Percentiles rank a stretch among this genome's conserved stretches.
These are phyloP conservation scores for Mesocricetus auratus DNA, from an alignment of 2,113 vertebrate genomes.

Conservation along the genomic window DNA sequence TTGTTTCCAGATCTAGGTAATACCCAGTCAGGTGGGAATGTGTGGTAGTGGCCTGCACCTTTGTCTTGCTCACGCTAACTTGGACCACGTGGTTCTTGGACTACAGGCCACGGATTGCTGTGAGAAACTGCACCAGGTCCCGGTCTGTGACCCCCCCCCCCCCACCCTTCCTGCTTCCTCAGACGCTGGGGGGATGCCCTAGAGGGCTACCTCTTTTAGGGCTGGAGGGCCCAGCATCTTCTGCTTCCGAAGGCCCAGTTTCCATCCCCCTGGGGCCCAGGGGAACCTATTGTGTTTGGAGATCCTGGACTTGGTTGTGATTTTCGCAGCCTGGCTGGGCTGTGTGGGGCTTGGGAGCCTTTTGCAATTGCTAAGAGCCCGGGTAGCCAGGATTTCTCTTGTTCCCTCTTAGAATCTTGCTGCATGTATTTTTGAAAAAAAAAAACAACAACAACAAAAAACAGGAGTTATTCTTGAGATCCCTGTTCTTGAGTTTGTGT, in stretches of 20 bases:
- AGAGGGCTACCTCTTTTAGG: not conserved
- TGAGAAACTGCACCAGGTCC: not conserved
- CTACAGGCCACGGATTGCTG: not conserved
- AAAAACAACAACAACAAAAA: not conserved
- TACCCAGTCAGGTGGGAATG: slow-evolving; percentile 40
- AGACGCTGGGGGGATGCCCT: not conserved
- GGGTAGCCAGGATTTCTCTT: not conserved
- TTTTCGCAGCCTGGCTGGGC: not conserved
- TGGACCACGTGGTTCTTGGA: slow-evolving; percentile 66
- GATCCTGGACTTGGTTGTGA: not conserved
- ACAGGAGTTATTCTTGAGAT: not conserved
- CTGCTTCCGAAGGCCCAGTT: slow-evolving; percentile 12
- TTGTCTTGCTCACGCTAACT: slow-evolving; percentile 66
- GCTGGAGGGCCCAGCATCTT: not conserved
- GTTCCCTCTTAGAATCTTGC: not conserved
- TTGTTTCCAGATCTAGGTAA: not conserved
- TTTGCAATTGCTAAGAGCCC: not conserved
- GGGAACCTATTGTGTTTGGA: slow-evolving; percentile 40
- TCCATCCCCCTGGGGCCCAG: not conserved
- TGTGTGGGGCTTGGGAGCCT: not conserved
- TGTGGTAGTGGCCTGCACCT: slow-evolving; percentile 40
- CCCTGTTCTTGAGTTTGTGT: not conserved
- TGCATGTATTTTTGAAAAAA: not conserved
- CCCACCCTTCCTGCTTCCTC: not conserved
- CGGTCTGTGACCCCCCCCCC: not conserved